These are phyloP conservation scores for Polia nebulosa DNA, from an alignment of 2,888 invertebrate genomes.

Conservation along the genomic window DNA sequence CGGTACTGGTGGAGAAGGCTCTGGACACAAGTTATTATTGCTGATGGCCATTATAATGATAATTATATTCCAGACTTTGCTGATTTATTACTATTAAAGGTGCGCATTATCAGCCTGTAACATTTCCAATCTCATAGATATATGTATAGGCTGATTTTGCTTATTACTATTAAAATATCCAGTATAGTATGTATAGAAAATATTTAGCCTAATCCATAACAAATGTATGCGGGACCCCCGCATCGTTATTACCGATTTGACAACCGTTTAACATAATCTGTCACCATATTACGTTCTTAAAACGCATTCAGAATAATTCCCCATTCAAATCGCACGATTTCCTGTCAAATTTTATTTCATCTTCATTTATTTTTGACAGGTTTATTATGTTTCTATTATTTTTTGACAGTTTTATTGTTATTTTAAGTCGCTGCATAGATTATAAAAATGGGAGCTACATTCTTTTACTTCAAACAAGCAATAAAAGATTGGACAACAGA, in stretches of 20 bases:
- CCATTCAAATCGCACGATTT: slow-evolving; percentile 19
- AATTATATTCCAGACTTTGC: no score
- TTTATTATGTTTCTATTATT: slow-evolving; percentile 26
- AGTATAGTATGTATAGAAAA: not conserved
- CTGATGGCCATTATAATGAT: no score
- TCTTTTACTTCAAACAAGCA: not conserved
- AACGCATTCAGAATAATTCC: slow-evolving; percentile 30
- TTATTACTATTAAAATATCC: no score
- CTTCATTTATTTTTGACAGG: slow-evolving; percentile 27
- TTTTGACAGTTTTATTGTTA: slow-evolving; percentile 30
- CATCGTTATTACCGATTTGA: slow-evolving; percentile 27
- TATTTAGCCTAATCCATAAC: not conserved
- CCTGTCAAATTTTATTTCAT: slow-evolving; percentile 25
- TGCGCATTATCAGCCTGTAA: no score
- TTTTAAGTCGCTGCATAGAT: slow-evolving; percentile 10
- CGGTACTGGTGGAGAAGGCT: not conserved
- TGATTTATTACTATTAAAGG: no score
- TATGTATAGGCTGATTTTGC: no score
- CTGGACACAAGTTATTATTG: not conserved
- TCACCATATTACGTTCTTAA: slow-evolving; percentile 24
- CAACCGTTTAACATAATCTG: slow-evolving; percentile 30
- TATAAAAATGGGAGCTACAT: slow-evolving; percentile 8
- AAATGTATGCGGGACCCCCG: slow-evolving; percentile 31
- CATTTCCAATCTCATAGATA: no score
- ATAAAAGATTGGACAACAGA: not conserved